Evolutionary conservation across 2,888 invertebrate genomes (phyloP), one percentile per base, ranked within the genome.

Genomic region (Pachycephus smyrnensis): DNA sequence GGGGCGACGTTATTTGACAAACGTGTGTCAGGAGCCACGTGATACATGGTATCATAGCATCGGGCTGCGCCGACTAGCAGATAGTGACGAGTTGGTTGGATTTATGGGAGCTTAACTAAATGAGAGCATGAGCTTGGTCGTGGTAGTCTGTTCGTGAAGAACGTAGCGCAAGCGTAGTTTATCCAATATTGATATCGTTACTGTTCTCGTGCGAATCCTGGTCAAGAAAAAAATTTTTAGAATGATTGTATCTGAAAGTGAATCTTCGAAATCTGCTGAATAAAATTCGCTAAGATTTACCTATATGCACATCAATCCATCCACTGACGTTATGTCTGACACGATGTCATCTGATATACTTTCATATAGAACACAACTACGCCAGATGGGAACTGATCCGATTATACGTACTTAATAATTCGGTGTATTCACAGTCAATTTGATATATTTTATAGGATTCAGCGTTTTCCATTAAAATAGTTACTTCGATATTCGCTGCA

Each of bases 61-160:
- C 79, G 36, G 31, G 74, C 15, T 30, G 79, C 81, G 73, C 30
- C 35, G 69, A 76, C 71, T 76, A 76, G 75, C 80, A 69, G 79
- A 85, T 85, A 86, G 84, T 85, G 83, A 85, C 81, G 86, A 86
- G 86, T 82, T 81, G 80, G 78, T 73, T 40, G 81, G 81, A 86
- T 86, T 86, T 86, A 86, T 85, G 80, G 76, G 80, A 33, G 37
- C 74, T 37, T 37, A 37, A 80, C 78, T 85, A 76, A 85, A 85
- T 82, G 85, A 82, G 85, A 79, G 77, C 79, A 77, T 75, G 68
- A 77, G 78, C 80, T 77, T 73, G 85, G 23, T 55, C 35, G 23
- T 55, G 23, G 1, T 55, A 23, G 55, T 55, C 2, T 6, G 1
- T 23, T 55, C 23, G 23, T 2, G 23, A 55, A 55, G 55, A 55